Evolutionary conservation across 2,888 invertebrate species (phyloP), one percentile per base, ranked within the genome.

Genomic region (Polydrusus cervinus): DNA sequence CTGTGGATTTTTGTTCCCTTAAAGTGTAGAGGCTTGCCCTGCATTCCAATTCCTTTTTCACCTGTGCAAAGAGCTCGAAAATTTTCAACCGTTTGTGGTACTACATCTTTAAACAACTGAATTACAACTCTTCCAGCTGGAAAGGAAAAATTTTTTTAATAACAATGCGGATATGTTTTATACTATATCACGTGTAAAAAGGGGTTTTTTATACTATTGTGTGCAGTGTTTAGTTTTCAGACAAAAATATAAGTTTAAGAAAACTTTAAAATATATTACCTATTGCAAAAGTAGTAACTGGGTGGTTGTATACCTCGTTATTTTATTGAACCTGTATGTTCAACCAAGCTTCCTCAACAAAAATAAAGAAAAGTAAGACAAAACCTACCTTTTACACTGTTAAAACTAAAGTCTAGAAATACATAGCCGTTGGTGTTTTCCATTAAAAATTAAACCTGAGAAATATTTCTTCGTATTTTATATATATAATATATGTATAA

Each of bases 1-100:
- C 91, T 93, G 84, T 97, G 97, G 87, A 99, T 96, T 71, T 89
- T 88, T 10, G 92, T 90, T 64, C 94, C 95, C 87, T 95, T 95
- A 86, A 94, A 98, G 87, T 95, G 94, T 55, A 99, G 88, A 3
- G 92, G 92, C 83, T 93, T 94, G 3, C 92, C 92, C 80, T 88
- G 83, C 18, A 82, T 83, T 0, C 96, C 95, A 78, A 90, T 84
- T 1, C 97, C 97, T 78, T 90, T 93, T 87, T 98, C 97, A 3
- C 97, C 97, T 0, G 97, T 97, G 85, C 98, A 98, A 0, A 99
- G 87, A 1, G 93, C 93, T 79, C 97, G 90, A 86, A 98, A 98
- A 88, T 98, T 98, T 87, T 97, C 97, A 57, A 93, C 94, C 3
- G 97, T 95, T 85, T 90, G 93, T 25, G 98, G 97, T 75, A 94